A percentile compares a stretch with the other conserved stretches of the same genome.
Conservation (phyloP, 2,797 vertebrate genomes). For the Triplophysa yarkandensis region DNA sequence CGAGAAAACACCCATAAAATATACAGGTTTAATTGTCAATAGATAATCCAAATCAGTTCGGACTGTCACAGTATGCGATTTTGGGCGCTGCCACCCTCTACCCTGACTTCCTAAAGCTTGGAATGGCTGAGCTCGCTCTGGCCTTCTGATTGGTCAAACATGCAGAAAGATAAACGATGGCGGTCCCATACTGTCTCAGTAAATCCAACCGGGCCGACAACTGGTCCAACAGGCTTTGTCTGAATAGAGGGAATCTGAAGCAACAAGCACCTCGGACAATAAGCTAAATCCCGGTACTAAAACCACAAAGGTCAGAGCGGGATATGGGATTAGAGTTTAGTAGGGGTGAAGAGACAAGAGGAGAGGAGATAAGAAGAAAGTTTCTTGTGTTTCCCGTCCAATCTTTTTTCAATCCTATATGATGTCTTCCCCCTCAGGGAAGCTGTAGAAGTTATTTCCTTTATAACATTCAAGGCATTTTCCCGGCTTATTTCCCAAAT, state of each 20-base stretch:
- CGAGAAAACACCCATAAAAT: too few relatives aligned
- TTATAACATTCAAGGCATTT: conserved; percentile 47
- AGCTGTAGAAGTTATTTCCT: conserved; percentile 40
- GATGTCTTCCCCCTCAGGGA: conserved; percentile 18
- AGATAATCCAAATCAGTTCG: too few relatives aligned
- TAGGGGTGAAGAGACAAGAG: conserved; percentile 3
- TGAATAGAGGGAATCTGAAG: conserved; percentile 30
- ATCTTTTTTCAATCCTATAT: conserved; percentile 13
- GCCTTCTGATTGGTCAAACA: conserved; percentile 51
- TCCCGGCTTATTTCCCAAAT: conserved; percentile 35
- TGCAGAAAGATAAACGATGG: conserved; percentile 55
- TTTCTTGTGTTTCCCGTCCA: background rate
- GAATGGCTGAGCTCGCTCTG: conserved; percentile 43
- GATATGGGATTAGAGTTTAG: conserved; percentile 2
- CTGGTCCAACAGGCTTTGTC: conserved; percentile 30
- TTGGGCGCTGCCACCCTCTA: background rate
- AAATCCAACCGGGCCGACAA: conserved; percentile 45
- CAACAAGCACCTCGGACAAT: conserved; percentile 36
- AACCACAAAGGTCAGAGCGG: conserved; percentile 26
- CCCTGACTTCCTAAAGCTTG: conserved; percentile 48
- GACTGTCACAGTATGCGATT: too few relatives aligned
- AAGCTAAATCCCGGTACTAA: conserved; percentile 17
- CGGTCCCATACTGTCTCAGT: conserved; percentile 13
- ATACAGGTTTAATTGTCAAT: too few relatives aligned
- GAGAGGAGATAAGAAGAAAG: background rate